Conservation (phyloP, 1,140 invertebrate genomes). For the Temnothorax curvispinosus region DNA sequence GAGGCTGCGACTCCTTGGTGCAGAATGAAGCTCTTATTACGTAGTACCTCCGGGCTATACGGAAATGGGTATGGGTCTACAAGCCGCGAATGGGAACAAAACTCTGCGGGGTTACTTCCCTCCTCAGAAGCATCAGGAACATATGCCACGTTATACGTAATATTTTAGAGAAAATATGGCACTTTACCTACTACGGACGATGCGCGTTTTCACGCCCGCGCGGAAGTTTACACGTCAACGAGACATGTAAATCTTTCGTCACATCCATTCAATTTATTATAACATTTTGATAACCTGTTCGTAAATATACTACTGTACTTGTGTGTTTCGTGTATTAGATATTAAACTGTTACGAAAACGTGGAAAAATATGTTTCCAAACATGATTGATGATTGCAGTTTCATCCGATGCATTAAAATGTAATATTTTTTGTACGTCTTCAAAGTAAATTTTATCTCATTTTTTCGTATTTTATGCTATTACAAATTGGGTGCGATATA, state of each 20-base stretch:
- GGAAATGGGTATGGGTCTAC: constrained; percentile 55
- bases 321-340: background rate
- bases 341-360: background rate
- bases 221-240: background rate
- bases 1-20: constrained; percentile 32
- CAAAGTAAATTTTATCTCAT: background rate
- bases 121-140: constrained; percentile 40
- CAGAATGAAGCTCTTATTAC: constrained; percentile 72
- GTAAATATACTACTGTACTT: constrained; percentile 11
- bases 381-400: background rate
- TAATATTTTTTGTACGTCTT: constrained; percentile 1
- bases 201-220: background rate
- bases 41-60: constrained; percentile 62
- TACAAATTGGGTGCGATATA: background rate
- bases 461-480: background rate
- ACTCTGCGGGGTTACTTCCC: constrained; percentile 56
- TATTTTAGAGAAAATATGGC: constrained; percentile 52
- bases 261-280: background rate
- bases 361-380: background rate
- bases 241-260: constrained; percentile 20
- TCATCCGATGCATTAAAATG: background rate
- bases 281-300: background rate
- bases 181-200: background rate
- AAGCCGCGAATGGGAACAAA: constrained; percentile 63
- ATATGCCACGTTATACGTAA: constrained; percentile 37